Evolutionary conservation across 1,140 invertebrate genomes (phyloP).

Genomic region (Bombus superbus): DNA sequence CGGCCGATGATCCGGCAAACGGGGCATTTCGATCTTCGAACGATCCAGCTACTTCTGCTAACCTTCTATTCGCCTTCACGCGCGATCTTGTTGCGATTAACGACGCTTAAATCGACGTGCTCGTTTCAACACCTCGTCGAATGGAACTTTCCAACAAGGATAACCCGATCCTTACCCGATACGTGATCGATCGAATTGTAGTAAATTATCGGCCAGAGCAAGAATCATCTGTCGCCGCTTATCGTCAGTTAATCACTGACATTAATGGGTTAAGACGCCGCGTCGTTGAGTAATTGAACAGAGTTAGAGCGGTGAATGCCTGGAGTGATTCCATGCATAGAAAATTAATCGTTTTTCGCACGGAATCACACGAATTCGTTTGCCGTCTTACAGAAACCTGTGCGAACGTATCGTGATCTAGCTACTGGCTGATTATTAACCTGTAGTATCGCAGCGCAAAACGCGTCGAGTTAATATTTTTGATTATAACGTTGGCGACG

Average conservation of each 20-base stretch:
- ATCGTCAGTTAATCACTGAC: not conserved
- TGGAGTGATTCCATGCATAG: slow-evolving; percentile 7
- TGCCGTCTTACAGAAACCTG: not conserved
- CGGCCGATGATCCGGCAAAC: slow-evolving; percentile 13
- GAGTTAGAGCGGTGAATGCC: not conserved
- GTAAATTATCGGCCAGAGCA: not conserved
- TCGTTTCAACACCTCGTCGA: not conserved
- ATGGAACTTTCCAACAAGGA: not conserved
- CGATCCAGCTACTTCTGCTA: not conserved
- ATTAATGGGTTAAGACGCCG: not conserved
- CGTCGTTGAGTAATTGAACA: slow-evolving; percentile 14
- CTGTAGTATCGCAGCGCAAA: no score
- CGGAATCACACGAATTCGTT: slow-evolving; percentile 18
- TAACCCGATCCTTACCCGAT: not conserved
- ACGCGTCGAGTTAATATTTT: not conserved
- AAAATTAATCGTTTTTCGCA: slow-evolving; percentile 10
- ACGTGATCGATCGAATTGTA: not conserved
- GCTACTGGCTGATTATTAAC: not conserved
- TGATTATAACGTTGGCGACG: not conserved
- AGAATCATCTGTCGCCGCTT: not conserved
- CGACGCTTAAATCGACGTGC: no score
- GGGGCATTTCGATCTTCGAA: slow-evolving; percentile 11
- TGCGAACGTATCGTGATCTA: not conserved
- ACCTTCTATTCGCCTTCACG: not conserved
- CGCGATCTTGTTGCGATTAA: no score